phyloP scores from a whole-genome alignment of 2,113 vertebrate species.

The Antigone vipio region DNA sequence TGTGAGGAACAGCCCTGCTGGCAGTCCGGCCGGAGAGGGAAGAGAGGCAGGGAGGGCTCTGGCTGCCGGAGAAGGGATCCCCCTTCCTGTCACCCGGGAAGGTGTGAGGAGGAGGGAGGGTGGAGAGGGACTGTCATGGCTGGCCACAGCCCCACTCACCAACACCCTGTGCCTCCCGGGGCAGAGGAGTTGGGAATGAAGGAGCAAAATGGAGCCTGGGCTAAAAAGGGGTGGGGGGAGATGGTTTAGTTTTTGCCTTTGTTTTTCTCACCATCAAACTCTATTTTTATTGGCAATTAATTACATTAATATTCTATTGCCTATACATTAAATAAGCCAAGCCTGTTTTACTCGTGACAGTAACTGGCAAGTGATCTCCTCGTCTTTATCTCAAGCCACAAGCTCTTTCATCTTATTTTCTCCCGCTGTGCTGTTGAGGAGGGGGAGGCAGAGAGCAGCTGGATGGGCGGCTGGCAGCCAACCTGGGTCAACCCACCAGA shows the following conservation, averaged over 20 bases:
- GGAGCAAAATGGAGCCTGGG: background rate
- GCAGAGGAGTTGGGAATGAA: background rate
- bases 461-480: background rate
- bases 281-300: background rate
- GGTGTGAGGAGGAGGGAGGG: background rate
- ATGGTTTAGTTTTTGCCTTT: background rate
- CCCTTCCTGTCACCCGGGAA: fast-evolving
- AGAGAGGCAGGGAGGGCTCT: no score
- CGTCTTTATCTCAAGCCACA: background rate
- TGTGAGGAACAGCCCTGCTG: background rate
- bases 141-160: background rate
- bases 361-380: background rate
- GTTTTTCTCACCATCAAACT: background rate
- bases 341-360: background rate
- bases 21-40: background rate
- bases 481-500: background rate
- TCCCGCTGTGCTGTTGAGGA: background rate
- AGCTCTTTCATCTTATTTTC: background rate
- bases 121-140: fast-evolving
- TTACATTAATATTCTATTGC: background rate
- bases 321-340: background rate
- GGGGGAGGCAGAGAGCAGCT: background rate
- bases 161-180: background rate
- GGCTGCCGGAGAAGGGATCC: background rate
- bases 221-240: background rate